Percentiles rank a stretch among this genome's conserved stretches.
phyloP scores from a whole-genome alignment of 2,113 vertebrate species.

The Rhegmatorhina hoffmannsi region DNA sequence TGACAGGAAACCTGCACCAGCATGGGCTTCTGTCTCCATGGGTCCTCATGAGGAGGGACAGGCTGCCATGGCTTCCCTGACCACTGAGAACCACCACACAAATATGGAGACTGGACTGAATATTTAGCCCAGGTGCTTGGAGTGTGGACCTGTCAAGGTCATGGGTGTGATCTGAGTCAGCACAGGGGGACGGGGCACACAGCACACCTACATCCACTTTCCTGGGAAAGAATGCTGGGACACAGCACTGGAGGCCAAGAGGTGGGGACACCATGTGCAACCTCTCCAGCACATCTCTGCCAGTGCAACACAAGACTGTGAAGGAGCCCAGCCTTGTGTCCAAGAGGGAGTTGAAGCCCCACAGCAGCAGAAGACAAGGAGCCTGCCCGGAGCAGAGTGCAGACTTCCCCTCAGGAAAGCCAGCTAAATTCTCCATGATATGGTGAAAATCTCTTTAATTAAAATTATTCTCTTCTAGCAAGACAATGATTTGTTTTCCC shows the following conservation, averaged over 20 bases:
- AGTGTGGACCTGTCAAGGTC: neutral
- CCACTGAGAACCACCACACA: fast-evolving
- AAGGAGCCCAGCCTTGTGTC: neutral
- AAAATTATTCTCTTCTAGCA: neutral
- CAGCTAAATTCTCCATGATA: neutral
- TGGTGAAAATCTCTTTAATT: neutral
- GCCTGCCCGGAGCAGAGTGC: neutral
- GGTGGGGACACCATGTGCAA: neutral
- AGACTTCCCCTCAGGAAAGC: neutral
- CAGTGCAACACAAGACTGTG: neutral
- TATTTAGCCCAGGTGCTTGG: neutral
- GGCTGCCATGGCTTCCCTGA: neutral
- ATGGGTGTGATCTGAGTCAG: neutral
- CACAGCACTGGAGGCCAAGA: neutral
- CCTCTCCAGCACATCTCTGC: neutral
- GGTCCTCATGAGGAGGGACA: neutral
- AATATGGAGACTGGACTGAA: neutral
- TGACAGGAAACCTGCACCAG: neutral
- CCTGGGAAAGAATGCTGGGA: neutral
- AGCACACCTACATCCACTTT: neutral
- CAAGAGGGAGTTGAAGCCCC: neutral
- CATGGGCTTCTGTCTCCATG: neutral
- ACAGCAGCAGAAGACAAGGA: neutral
- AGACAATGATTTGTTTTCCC: fast-evolving
- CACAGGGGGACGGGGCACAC: neutral